Conservation (phyloP, 2,888 invertebrate species). For the Horisme vitalbata region DNA sequence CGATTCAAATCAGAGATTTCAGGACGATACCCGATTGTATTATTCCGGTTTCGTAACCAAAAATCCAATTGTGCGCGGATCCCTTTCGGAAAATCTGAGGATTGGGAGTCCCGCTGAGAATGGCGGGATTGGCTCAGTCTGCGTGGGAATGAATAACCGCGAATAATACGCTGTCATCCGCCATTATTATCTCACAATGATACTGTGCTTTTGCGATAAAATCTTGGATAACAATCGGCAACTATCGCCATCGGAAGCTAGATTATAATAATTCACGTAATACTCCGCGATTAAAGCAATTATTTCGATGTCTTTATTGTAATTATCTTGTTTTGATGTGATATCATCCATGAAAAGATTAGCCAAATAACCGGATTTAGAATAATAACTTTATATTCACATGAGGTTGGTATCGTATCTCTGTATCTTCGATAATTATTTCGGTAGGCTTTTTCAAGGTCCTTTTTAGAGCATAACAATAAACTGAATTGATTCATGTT, state of each 20-base stretch:
- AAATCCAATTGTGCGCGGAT: slow-evolving; percentile 80
- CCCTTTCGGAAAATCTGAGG: slow-evolving; percentile 65
- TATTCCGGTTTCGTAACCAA: slow-evolving; percentile 82
- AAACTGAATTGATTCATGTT: not conserved
- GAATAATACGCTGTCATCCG: slow-evolving; percentile 81
- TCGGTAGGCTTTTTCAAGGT: not conserved
- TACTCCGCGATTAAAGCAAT: slow-evolving; percentile 67
- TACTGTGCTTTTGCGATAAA: slow-evolving; percentile 79
- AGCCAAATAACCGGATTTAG: slow-evolving; percentile 56
- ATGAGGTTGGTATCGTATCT: slow-evolving; percentile 10
- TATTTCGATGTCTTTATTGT: slow-evolving; percentile 71
- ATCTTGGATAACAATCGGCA: slow-evolving; percentile 71
- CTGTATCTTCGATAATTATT: not conserved
- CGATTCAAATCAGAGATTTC: slow-evolving; percentile 82
- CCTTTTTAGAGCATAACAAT: not conserved
- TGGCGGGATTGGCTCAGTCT: slow-evolving; percentile 77
- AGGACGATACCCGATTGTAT: slow-evolving; percentile 80
- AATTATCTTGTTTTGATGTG: slow-evolving; percentile 46
- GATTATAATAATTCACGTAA: slow-evolving; percentile 58
- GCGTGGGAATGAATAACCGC: slow-evolving; percentile 73
- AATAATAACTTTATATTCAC: slow-evolving; percentile 55
- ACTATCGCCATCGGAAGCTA: slow-evolving; percentile 65
- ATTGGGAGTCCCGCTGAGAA: slow-evolving; percentile 75
- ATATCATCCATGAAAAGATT: slow-evolving; percentile 60
- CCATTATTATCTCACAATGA: slow-evolving; percentile 82